These are phyloP conservation scores for Canis aureus DNA, from an alignment of 2,113 vertebrate species.

Conservation along the genomic window DNA sequence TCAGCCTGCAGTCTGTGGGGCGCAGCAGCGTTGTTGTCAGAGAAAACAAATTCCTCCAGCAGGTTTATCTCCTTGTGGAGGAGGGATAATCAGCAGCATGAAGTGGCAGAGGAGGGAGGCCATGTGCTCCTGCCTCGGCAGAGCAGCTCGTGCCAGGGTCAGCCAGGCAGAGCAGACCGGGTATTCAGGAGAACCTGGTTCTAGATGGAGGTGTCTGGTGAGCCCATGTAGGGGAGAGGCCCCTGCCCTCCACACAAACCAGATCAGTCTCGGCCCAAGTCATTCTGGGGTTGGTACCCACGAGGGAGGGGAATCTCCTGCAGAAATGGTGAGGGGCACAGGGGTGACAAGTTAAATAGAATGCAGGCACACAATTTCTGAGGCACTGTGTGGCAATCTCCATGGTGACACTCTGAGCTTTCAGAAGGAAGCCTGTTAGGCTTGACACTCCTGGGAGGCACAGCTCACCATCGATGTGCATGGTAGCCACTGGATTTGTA, in stretches of 20 bases:
- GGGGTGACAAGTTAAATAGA: background rate
- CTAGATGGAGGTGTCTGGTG: conserved; percentile 74
- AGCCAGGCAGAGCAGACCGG: background rate
- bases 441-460: background rate
- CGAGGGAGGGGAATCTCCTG: background rate
- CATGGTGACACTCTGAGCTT: background rate
- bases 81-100: conserved; percentile 81
- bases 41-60: conserved; percentile 76
- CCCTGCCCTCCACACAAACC: conserved; percentile 61
- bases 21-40: conserved; percentile 32
- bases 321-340: background rate
- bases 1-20: conserved; percentile 77
- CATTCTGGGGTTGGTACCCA: background rate
- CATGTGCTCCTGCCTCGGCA: conserved; percentile 75
- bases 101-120: conserved; percentile 83
- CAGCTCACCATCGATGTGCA: fast-evolving
- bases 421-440: background rate
- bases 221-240: conserved; percentile 71
- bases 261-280: conserved; percentile 72
- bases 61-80: conserved; percentile 85
- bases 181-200: conserved; percentile 67
- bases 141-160: background rate
- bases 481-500: background rate
- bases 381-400: background rate
- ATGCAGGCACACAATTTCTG: background rate